phyloP scores from a whole-genome alignment of 2,797 vertebrate genomes.

The Poeciliopsis infans region DNA sequence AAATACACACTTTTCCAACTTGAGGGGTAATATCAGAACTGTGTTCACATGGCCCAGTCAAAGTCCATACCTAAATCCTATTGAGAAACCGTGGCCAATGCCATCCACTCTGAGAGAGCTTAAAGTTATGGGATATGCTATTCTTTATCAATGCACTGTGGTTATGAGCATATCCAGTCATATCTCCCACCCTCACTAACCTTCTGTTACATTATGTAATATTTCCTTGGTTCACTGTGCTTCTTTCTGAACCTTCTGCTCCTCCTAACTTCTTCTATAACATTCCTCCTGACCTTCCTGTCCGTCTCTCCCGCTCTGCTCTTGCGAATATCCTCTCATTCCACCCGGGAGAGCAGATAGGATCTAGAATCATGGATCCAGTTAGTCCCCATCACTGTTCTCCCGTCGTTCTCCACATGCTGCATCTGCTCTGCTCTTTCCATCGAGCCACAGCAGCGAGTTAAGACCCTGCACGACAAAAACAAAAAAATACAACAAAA shows the following conservation, averaged over 20 bases:
- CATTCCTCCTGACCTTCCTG: conserved; percentile 22
- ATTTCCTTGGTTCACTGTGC: not conserved
- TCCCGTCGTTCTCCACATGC: not conserved
- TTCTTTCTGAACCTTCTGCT: conserved; percentile 7
- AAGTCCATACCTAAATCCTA: not conserved
- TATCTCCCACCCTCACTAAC: not conserved
- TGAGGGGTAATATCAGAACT: not conserved
- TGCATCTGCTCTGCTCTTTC: conserved; percentile 5
- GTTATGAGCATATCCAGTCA: not conserved
- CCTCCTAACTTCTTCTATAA: conserved; percentile 7
- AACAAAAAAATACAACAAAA: too few species aligned
- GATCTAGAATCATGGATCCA: conserved; percentile 30
- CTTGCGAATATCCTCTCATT: conserved; percentile 25
- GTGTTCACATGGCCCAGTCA: not conserved
- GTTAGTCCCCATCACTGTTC: conserved; percentile 3
- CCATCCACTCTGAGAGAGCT: not conserved
- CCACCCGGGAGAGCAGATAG: conserved; percentile 17
- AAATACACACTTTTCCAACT: not conserved
- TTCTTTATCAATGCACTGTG: not conserved
- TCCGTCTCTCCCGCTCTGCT: not conserved
- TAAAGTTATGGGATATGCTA: not conserved
- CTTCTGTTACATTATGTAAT: conserved; percentile 20
- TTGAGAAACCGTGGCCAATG: not conserved
- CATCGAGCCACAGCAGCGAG: conserved; percentile 12
- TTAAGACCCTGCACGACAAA: conserved; percentile 6